Percentiles rank a stretch among this genome's conserved stretches.
These are phyloP conservation scores for Aspiorhynchus laticeps DNA, from an alignment of 2,113 vertebrate species.

Conservation along the genomic window DNA sequence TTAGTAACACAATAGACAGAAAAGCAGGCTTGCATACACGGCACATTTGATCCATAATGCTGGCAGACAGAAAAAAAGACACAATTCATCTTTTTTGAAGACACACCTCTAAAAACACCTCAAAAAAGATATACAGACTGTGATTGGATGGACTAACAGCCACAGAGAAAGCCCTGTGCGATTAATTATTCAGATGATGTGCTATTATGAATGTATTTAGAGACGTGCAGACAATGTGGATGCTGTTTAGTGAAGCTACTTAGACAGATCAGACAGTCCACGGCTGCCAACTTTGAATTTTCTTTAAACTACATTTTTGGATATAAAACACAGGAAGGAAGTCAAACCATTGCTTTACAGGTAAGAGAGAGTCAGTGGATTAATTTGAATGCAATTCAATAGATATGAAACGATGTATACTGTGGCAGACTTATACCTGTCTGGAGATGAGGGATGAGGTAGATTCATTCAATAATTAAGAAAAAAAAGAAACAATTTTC, in stretches of 20 bases:
- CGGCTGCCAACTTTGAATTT: background rate
- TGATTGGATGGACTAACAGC: conserved; percentile 29
- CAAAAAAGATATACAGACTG: conserved; percentile 23
- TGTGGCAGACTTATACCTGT: background rate
- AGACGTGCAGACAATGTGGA: conserved; percentile 5
- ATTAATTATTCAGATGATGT: conserved; percentile 43
- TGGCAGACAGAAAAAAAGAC: conserved; percentile 40
- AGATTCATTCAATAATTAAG: background rate
- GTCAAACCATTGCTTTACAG: conserved; percentile 18
- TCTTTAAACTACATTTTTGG: conserved; percentile 3
- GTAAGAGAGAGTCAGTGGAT: conserved; percentile 2
- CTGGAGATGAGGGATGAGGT: background rate
- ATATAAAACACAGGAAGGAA: conserved; percentile 1
- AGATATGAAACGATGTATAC: background rate
- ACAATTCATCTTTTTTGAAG: conserved; percentile 26
- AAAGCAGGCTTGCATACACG: conserved; percentile 43
- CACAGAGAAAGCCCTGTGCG: conserved; percentile 23
- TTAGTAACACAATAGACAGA: conserved; percentile 41
- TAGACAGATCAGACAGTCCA: conserved; percentile 13
- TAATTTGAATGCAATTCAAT: background rate
- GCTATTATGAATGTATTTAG: conserved; percentile 32
- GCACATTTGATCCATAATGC: conserved; percentile 47
- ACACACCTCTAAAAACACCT: conserved; percentile 49
- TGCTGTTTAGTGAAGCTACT: conserved; percentile 5
- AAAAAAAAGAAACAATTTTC: too few relatives aligned